Evolutionary conservation across 1,140 invertebrate species (phyloP).

Genomic region (Oncopodura yosiiana): DNA sequence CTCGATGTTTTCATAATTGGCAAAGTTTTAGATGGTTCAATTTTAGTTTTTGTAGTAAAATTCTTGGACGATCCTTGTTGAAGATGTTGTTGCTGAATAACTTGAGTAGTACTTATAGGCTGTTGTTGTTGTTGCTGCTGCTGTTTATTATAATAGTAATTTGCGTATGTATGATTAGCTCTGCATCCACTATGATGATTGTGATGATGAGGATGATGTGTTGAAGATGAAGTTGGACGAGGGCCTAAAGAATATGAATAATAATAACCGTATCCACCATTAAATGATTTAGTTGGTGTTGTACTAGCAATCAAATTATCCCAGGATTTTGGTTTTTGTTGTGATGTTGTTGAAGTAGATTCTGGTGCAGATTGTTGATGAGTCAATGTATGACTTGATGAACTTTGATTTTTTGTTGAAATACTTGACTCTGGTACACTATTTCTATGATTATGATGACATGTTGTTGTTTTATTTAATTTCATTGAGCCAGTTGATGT

Average conservation of each 20-base stretch:
- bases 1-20: slow-evolving; percentile 5
- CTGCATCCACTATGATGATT: slow-evolving; percentile 34
- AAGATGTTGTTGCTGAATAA: not conserved
- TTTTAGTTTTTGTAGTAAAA: not conserved
- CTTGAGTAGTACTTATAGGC: slow-evolving; percentile 1
- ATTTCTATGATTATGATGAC: too few relatives aligned
- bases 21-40: slow-evolving; percentile 18
- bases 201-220: slow-evolving; percentile 35
- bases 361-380: too few relatives aligned
- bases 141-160: slow-evolving; percentile 27
- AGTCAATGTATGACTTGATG: too few relatives aligned
- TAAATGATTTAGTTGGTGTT: slow-evolving; percentile 34
- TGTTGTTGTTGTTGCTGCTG: not conserved
- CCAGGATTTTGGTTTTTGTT: slow-evolving; percentile 30
- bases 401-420: not conserved
- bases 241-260: slow-evolving; percentile 29
- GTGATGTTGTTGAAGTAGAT: not conserved
- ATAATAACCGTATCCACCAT: slow-evolving; percentile 36
- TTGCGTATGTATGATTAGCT: slow-evolving; percentile 23
- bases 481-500: too few relatives aligned
- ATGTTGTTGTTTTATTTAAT: too few relatives aligned
- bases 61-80: not conserved
- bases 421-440: too few relatives aligned
- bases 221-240: slow-evolving; percentile 5
- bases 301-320: slow-evolving; percentile 24